Evolutionary conservation across 2,113 vertebrate genomes (phyloP), one percentile per base, ranked within the genome.

Genomic region (Polypterus senegalus): DNA sequence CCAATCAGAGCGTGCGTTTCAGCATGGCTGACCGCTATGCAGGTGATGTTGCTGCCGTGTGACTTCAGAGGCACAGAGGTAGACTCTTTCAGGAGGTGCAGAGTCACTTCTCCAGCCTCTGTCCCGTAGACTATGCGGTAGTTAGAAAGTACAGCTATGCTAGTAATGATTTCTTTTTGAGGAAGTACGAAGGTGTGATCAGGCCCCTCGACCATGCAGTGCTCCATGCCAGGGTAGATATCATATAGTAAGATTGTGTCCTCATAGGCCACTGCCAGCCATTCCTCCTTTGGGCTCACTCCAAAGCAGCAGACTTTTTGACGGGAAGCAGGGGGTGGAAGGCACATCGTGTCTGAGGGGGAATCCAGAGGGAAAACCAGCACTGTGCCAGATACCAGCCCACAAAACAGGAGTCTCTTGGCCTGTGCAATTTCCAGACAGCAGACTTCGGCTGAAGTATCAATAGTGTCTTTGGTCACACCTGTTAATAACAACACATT

Each of bases 351-450:
- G 1, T 91, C 86, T 57, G 81, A 80, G 45, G 72, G 73, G 48
- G 82, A 74, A 0, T 69, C 70, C 52, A 91, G 55, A 0, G 88
- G 87, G 67, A 89, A 88, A 68, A 83, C 84, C 11, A 91, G 80
- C 44, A 88, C 74, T 0, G 83, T 81, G 10, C 91, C 90, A 0
- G 83, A 83, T 1, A 46, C 54, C 5, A 92, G 65, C 1, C 88
- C 88, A 0, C 76, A 83, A 46, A 87, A 73, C 4, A 94, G 81
- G 9, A 91, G 72, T 7, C 77, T 70, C 7, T 71, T 84, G 52
- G 71, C 64, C 66, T 92, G 79, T 0, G 84, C 77, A 1, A 79
- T 61, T 60, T 86, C 86, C 75, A 92, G 71, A 5, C 86, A 89
- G 54, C 70, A 74, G 11, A 83, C 84, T 58, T 74, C 63, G 0